Conservation (phyloP, 2,797 vertebrate species). For the Anolis apletophallus region DNA sequence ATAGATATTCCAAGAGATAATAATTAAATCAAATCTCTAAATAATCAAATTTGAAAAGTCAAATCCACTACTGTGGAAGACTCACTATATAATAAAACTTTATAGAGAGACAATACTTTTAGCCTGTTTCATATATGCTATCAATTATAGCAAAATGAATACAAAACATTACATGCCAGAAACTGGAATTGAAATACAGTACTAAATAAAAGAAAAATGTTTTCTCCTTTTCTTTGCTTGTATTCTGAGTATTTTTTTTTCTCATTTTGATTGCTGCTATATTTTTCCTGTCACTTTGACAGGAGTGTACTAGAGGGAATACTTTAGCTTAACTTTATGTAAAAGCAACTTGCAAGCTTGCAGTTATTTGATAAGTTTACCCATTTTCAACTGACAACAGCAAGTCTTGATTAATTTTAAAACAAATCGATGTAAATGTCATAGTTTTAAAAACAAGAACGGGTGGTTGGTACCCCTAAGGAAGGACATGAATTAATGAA, state of each 20-base stretch:
- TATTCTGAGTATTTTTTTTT: not conserved
- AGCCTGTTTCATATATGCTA: too few relatives aligned
- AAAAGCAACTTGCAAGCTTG: conserved; percentile 8
- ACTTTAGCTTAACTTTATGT: not conserved
- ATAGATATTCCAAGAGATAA: too few relatives aligned
- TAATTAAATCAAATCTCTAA: too few relatives aligned
- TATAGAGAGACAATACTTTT: too few relatives aligned
- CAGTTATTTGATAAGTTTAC: conserved; percentile 18
- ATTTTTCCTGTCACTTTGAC: not conserved
- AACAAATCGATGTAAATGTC: conserved; percentile 11
- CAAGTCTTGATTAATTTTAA: not conserved
- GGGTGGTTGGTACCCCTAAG: not conserved
- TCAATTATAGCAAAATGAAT: not conserved
- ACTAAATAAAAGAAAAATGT: not conserved
- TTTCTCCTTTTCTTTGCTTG: not conserved
- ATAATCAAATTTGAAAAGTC: too few relatives aligned
- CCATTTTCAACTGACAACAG: not conserved
- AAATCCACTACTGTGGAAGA: too few relatives aligned
- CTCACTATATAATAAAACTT: too few relatives aligned
- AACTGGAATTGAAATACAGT: not conserved
- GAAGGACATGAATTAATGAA: not conserved
- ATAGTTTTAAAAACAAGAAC: conserved; percentile 5
- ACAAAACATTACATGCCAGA: not conserved
- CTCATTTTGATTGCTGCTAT: not conserved
- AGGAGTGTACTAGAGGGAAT: not conserved